Evolutionary conservation across 1,140 invertebrate genomes (phyloP).

Genomic region (Drosophila guanche): DNA sequence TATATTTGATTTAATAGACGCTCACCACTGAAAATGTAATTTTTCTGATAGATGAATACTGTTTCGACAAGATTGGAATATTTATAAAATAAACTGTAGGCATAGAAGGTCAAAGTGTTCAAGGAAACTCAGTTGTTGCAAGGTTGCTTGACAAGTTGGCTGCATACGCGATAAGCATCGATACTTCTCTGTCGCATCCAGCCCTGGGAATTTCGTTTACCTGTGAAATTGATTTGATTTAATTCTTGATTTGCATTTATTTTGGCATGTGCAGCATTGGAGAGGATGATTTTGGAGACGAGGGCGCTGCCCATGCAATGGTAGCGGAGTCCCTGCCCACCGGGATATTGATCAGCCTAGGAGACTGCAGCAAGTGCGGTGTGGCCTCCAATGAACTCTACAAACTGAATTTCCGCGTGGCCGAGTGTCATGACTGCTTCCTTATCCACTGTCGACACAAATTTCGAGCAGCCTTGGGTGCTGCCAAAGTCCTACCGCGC

Average conservation of each 20-base stretch:
- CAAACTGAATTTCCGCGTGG: constrained; percentile 66
- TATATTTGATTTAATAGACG: no score
- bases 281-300: constrained; percentile 81
- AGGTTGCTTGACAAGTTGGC: constrained; percentile 66
- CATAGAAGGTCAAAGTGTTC: no score
- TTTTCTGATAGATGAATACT: no score
- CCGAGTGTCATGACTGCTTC: constrained; percentile 73
- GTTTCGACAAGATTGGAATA: no score
- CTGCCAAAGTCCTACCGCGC: constrained; percentile 68
- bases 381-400: constrained; percentile 38
- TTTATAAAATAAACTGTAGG: no score
- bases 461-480: constrained; percentile 76
- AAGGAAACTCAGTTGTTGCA: constrained; percentile 29
- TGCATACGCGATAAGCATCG: constrained; percentile 49
- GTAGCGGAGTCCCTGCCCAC: constrained; percentile 14
- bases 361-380: constrained; percentile 69
- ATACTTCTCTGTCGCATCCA: background rate
- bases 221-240: constrained; percentile 24
- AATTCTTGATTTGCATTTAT: background rate
- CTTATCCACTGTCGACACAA: constrained; percentile 71
- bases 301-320: constrained; percentile 73
- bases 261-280: constrained; percentile 77
- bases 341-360: constrained; percentile 18
- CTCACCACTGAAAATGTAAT: no score
- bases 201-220: constrained; percentile 36